Base-by-base conservation (phyloP, 2,113 vertebrate species). In the Athene noctua region DNA sequence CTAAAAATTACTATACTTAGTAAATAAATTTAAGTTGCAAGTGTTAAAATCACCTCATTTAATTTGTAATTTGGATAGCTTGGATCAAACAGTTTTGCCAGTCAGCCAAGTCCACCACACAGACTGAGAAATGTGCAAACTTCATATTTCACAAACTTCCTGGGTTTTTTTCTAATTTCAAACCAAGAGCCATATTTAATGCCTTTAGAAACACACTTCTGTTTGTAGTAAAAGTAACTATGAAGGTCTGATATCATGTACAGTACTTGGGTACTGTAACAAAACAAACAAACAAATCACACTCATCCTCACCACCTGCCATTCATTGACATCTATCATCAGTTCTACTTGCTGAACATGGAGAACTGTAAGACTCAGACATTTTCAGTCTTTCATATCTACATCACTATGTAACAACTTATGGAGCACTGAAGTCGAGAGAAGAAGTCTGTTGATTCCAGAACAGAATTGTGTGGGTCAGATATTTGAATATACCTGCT, bases 401-500 rank as follows among this genome's bases (percentile, higher is more conserved):
- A 1, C 19, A 54, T 36, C 18, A 15, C 34, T 30, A 0, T 5
- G 9, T n/a, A 42, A n/a, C 21, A 80, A 30, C 10, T 30, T 42
- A 21, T 0, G 4, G 20, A 46, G 17, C 42, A 61, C 16, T 59
- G 7, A 59, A 80, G 36, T 7, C 46, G 18, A 51, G 46, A 38
- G n/a, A n/a, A 72, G 11, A 46, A 72, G 22, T 55, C 71, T 15
- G 22, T 1, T 70, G 25, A 52, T 51, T 87, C 36, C 34, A 57
- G 15, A 72, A 13, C 7, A 67, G 5, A 58, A 46, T 3, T 26
- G 8, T 44, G 51, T 8, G 5, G 2, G 5, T 40, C 49, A 81
- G 13, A 4, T 66, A n/a, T 13, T 54, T 72, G 27, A 67, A 27
- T 16, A 34, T 0, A 61, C 3, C 12, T 2, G 1, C 7, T 62